Conservation (phyloP, 2,797 vertebrate genomes). For the Sandelia bainsii region DNA sequence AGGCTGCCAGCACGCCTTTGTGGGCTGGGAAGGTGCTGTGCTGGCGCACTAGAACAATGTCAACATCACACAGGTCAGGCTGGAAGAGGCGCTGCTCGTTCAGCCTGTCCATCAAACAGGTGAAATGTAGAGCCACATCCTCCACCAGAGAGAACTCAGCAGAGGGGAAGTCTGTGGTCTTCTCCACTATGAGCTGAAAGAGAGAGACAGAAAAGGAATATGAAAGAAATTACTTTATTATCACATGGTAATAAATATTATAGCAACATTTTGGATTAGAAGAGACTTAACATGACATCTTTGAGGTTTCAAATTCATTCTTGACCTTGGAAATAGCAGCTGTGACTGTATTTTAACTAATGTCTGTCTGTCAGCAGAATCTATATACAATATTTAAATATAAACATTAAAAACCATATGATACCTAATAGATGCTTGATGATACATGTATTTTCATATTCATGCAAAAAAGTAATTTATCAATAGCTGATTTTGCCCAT, state of each 20-base stretch:
- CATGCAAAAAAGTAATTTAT: no score
- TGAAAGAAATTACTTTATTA: neutral
- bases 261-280: neutral
- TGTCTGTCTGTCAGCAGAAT: no score
- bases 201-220: slow-evolving; percentile 7
- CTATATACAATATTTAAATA: no score
- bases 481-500: no score
- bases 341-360: no score
- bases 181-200: slow-evolving; percentile 95
- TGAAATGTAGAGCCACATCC: slow-evolving; percentile 95
- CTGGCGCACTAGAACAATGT: slow-evolving; percentile 95
- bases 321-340: neutral
- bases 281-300: neutral
- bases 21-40: slow-evolving; percentile 96
- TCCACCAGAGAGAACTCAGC: slow-evolving; percentile 96
- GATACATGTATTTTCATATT: no score
- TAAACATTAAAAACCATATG: no score
- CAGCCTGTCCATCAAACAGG: slow-evolving; percentile 97
- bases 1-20: slow-evolving; percentile 96
- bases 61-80: slow-evolving; percentile 95
- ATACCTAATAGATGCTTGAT: no score
- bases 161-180: slow-evolving; percentile 94
- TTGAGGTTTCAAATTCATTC: neutral
- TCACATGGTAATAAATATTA: neutral
- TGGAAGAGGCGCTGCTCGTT: slow-evolving; percentile 97